Evolutionary conservation across 2,888 invertebrate species (phyloP), one percentile per base, ranked within the genome.

Genomic region (Ischnura elegans): DNA sequence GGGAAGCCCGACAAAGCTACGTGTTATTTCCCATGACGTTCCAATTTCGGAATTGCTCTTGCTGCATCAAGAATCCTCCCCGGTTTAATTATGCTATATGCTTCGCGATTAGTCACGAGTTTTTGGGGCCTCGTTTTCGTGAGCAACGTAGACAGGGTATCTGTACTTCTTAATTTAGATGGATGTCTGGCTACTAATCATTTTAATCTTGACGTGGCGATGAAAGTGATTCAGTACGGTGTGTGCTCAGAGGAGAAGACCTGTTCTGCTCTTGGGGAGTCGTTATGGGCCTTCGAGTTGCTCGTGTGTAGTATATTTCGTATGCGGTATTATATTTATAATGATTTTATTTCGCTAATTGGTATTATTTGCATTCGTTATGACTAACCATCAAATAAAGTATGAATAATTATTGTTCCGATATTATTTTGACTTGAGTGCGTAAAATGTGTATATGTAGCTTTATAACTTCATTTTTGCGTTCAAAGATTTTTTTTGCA

Each of bases 1-100:
- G 46, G 86, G 46, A 46, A 86, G 86, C n/a, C 86, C 46, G 86
- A 86, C 86, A 45, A 86, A 86, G 86, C 86, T 86, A n/a, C 86
- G 86, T 86, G 86, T 86, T 86, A 86, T 86, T 86, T 86, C 45
- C 86, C 86, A 86, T 86, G 86, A 86, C 86, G 86, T 86, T 86
- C 45, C 86, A 86, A 86, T 86, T 86, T 86, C 42, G 86, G 43
- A 86, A 86, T 86, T 76, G 76, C 76, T 76, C 36, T 29, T 36
- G 76, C 36, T 36, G 76, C 76, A 29, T 36, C 76, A 76, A 36
- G 76, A 76, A 76, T 76, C 76, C 76, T n/a, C 51, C 36, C 76
- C 29, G 36, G 29, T 76, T 76, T 76, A 76, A 76, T 76, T 86
- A 43, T 86, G 86, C 46, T 46, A 43, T 46, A 86, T 86, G 86